Evolutionary conservation across 2,797 vertebrate species (phyloP).

Genomic region (Hipposideros larvatus): DNA sequence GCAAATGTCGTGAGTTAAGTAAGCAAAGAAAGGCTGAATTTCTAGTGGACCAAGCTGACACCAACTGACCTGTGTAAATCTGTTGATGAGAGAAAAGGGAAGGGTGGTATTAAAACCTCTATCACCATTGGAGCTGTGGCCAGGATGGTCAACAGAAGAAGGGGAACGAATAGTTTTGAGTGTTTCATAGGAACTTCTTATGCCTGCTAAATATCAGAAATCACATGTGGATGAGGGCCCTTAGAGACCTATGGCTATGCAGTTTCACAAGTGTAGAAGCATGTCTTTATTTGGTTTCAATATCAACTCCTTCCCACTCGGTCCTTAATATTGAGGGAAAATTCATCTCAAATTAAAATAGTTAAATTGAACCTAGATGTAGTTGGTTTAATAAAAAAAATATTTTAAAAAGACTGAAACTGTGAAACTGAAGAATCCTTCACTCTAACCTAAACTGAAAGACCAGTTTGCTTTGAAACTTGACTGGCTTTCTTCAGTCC

Average conservation of each 20-base stretch:
- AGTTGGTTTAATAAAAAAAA: conserved; percentile 2
- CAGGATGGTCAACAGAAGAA: not conserved
- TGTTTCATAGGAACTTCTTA: conserved; percentile 41
- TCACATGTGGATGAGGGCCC: not conserved
- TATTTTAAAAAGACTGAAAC: not conserved
- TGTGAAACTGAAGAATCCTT: conserved; percentile 61
- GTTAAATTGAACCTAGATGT: conserved; percentile 51
- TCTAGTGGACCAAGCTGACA: not conserved
- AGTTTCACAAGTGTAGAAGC: not conserved
- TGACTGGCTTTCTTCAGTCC: conserved; percentile 62
- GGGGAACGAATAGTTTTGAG: not conserved
- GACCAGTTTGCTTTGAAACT: conserved; percentile 59
- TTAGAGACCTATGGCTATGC: not conserved
- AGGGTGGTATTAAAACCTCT: not conserved
- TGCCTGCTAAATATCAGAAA: conserved; percentile 2
- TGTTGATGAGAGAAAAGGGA: not conserved
- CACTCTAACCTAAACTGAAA: conserved; percentile 35
- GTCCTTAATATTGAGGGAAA: conserved; percentile 61
- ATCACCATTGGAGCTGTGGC: not conserved
- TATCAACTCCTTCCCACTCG: conserved; percentile 43
- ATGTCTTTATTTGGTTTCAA: not conserved
- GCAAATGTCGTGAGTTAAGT: not conserved
- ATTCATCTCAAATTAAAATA: conserved; percentile 49
- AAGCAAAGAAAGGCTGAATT: not conserved
- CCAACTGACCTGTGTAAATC: not conserved